Evolutionary conservation across 2,113 vertebrate species (phyloP), one percentile per base, ranked within the genome.

Genomic region (Hemiscyllium ocellatum): DNA sequence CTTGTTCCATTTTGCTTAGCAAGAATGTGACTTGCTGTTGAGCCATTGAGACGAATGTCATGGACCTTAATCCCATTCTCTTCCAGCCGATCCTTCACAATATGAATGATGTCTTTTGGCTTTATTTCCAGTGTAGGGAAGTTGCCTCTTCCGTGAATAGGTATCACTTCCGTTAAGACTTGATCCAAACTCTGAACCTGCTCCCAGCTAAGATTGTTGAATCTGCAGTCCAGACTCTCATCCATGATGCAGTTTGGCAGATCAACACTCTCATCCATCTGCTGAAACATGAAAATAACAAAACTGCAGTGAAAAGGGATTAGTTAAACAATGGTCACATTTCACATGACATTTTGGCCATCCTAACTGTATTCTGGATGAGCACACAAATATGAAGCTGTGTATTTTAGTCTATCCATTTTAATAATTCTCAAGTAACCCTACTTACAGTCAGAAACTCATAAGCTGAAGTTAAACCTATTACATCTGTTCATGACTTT

Each of bases 101-200:
- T 96, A 8, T 97, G 98, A 96, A 99, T 99, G 86, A 99, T 98
- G 97, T 99, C 98, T 97, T 98, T 98, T 0, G 97, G 99, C 96
- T 99, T 99, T 95, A 99, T 98, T 96, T 99, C 98, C 97, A 99
- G 91, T 0, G 99, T 99, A 10, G 99, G 99, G 91, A 99, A 99
- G 97, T 99, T 98, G 33, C 99, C 99, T 78, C 98, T 98, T 95
- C 99, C 99, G 72, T 99, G 99, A 97, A 99, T 98, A 47, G 99
- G 99, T 96, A 99, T 98, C 90, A 98, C 97, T 96, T 99, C 98
- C 0, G 98, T 97, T 95, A 99, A 97, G 96, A 99, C 98, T 96
- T 98, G 98, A 96, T 99, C 97, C 96, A 99, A 97, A 96, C 97
- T 97, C 97, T 97, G 96, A 96, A 99, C 97, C 97, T 99, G 99